Conservation (phyloP, 2,888 invertebrate genomes). For the Lepidocyrtinus sp. region DNA sequence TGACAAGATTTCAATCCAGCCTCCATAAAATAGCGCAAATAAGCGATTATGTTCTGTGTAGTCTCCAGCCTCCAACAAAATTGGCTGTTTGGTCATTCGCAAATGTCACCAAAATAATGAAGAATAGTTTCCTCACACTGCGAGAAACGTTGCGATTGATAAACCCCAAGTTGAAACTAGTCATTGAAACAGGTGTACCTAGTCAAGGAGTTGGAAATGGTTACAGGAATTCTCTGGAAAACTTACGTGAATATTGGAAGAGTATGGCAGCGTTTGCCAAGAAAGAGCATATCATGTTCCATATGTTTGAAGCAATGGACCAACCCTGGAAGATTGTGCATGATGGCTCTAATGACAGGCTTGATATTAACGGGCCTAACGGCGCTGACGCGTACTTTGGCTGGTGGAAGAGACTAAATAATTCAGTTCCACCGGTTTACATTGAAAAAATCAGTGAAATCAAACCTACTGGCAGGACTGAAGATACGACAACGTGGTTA, state of each 20-base stretch:
- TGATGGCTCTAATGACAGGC: not conserved
- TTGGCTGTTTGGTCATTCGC: not conserved
- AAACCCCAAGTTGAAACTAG: slow-evolving; percentile 41
- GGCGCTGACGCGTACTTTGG: slow-evolving; percentile 51
- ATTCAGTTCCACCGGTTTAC: slow-evolving; percentile 32
- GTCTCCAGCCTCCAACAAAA: slow-evolving; percentile 1
- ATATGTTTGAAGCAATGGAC: slow-evolving; percentile 61
- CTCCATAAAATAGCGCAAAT: slow-evolving; percentile 38
- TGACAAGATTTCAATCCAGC: slow-evolving; percentile 23
- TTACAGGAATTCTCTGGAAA: slow-evolving; percentile 22
- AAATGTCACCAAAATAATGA: slow-evolving; percentile 7
- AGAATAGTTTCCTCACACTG: slow-evolving; percentile 3
- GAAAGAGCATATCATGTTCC: slow-evolving; percentile 36
- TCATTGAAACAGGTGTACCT: slow-evolving; percentile 58
- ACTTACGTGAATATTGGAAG: slow-evolving; percentile 45
- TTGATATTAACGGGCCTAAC: slow-evolving; percentile 24
- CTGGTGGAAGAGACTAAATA: slow-evolving; percentile 48
- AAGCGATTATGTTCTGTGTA: slow-evolving; percentile 45
- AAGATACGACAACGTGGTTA: no score
- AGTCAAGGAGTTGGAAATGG: slow-evolving; percentile 49
- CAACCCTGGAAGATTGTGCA: slow-evolving; percentile 57
- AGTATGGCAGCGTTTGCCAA: slow-evolving; percentile 41
- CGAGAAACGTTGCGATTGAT: slow-evolving; percentile 1
- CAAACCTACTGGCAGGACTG: no score
- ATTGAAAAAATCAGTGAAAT: slow-evolving; percentile 45